Conservation (phyloP, 1,140 invertebrate genomes). For the Bombus pascuorum region DNA sequence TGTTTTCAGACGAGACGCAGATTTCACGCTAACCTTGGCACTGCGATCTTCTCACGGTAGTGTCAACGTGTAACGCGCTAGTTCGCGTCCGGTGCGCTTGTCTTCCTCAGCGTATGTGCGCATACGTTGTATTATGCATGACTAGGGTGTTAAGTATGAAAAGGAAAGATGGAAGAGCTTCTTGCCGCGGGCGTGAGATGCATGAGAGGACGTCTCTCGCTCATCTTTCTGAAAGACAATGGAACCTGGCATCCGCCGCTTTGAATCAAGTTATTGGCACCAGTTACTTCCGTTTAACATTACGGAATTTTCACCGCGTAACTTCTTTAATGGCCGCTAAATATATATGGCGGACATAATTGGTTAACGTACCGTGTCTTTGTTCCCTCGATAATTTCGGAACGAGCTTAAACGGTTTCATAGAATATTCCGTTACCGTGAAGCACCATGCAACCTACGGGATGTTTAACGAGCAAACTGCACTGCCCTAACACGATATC, state of each 20-base stretch:
- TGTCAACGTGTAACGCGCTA: conserved; percentile 38
- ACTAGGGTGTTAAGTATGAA: conserved; percentile 43
- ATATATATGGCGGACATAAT: background rate
- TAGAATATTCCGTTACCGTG: conserved; percentile 14
- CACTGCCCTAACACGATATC: background rate
- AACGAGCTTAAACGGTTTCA: conserved; percentile 13
- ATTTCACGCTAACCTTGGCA: conserved; percentile 20
- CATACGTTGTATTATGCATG: conserved; percentile 50
- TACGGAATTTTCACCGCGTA: background rate
- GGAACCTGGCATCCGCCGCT: conserved; percentile 58
- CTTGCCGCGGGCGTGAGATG: conserved; percentile 28
- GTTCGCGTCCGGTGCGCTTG: conserved; percentile 28
- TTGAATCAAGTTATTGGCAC: conserved; percentile 40
- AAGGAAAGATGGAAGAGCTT: conserved; percentile 34
- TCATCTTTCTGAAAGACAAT: conserved; percentile 53
- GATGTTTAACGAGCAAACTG: conserved; percentile 35
- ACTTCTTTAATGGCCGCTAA: background rate
- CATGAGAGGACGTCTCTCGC: conserved; percentile 19
- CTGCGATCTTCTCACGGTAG: conserved; percentile 43
- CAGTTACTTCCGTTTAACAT: conserved; percentile 37
- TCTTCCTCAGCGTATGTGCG: conserved; percentile 3
- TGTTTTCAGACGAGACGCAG: background rate
- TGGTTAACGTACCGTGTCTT: conserved; percentile 35
- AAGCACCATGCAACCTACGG: background rate
- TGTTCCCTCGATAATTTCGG: conserved; percentile 6